phyloP scores from a whole-genome alignment of 2,113 vertebrate species.

The Microcebus lehilahytsara region DNA sequence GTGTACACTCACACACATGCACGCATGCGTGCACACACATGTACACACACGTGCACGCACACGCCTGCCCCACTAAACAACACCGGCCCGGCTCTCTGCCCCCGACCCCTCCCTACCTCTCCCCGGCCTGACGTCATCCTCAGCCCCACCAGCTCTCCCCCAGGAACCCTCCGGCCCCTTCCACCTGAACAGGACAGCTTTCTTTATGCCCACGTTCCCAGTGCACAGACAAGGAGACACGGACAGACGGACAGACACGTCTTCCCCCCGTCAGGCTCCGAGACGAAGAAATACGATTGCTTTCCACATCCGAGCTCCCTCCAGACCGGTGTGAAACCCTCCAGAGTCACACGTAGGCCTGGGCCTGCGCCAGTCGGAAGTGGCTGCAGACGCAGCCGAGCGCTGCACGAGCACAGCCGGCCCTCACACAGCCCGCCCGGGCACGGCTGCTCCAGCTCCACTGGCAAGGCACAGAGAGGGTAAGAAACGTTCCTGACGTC shows the following conservation, averaged over 20 bases:
- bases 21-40: background rate
- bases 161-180: background rate
- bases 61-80: background rate
- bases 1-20: background rate
- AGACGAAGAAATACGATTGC: background rate
- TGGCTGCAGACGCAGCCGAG: background rate
- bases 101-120: too few species aligned
- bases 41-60: background rate
- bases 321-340: background rate
- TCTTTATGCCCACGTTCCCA: background rate
- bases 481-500: background rate
- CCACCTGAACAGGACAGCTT: rapidly evolving
- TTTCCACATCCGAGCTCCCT: background rate
- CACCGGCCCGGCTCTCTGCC: background rate
- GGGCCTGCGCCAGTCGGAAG: rapidly evolving
- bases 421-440: background rate
- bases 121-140: background rate
- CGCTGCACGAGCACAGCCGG: rapidly evolving
- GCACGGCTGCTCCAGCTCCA: background rate
- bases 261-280: background rate
- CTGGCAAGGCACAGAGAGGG: background rate
- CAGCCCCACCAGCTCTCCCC: background rate
- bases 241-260: background rate
- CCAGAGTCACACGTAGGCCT: background rate
- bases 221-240: background rate